A percentile compares a stretch with the other conserved stretches of the same genome.
phyloP scores from a whole-genome alignment of 2,888 invertebrate genomes.

The Augochlorella aurata region DNA sequence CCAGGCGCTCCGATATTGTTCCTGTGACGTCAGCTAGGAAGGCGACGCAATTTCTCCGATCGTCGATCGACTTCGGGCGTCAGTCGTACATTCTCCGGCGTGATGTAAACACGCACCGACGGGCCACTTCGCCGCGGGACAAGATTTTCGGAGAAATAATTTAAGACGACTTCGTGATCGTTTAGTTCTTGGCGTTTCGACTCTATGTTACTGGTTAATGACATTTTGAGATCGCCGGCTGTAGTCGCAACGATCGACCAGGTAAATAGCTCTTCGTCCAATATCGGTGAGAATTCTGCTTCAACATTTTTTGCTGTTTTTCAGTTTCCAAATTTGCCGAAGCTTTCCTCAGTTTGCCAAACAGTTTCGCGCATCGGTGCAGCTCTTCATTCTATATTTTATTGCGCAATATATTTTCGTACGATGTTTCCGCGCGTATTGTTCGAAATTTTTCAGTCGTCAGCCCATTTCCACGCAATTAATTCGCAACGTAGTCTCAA shows the following conservation, averaged over 20 bases:
- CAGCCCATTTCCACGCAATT: not conserved
- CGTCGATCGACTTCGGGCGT: not conserved
- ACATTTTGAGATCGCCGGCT: not conserved
- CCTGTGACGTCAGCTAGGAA: not conserved
- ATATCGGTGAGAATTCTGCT: not conserved
- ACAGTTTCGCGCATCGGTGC: not conserved
- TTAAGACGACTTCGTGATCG: not conserved
- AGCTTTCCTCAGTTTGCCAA: not conserved
- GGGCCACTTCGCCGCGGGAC: not conserved
- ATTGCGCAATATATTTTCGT: not conserved
- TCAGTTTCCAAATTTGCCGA: not conserved
- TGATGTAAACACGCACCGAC: not conserved
- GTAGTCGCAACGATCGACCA: not conserved
- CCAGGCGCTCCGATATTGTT: not conserved
- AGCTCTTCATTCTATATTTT: not conserved
- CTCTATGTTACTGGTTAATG: not conserved
- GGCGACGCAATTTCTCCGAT: too few species aligned
- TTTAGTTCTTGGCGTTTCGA: too few species aligned
- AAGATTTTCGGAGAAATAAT: slow-evolving; percentile 5
- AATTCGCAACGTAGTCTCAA: not conserved
- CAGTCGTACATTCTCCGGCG: not conserved
- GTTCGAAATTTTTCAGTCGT: not conserved
- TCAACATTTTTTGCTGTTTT: too few species aligned
- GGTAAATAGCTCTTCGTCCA: not conserved
- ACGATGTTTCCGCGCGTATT: too few species aligned